Conservation (phyloP, 2,797 vertebrate genomes). For the Platalea minor region DNA sequence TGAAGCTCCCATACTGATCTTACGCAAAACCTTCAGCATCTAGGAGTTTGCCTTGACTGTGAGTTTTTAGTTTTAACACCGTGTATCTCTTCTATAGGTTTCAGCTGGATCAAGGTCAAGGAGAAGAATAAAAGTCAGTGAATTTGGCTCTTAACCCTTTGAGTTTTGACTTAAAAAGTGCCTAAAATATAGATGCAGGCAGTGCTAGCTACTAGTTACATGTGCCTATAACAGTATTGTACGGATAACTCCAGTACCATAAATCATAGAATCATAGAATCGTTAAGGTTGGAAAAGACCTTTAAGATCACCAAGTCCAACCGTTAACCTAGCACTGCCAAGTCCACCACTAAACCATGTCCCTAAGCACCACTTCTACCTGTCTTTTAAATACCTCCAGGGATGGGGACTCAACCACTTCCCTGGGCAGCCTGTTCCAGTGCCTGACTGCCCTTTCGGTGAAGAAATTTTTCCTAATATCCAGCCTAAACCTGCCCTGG, state of each 20-base stretch:
- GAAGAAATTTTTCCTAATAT: no score
- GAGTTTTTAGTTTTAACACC: background rate
- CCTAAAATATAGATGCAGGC: background rate
- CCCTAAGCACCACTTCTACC: no score
- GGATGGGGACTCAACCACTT: no score
- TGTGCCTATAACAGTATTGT: background rate
- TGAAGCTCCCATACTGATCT: conserved; percentile 16
- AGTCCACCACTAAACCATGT: no score
- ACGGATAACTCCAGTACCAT: background rate
- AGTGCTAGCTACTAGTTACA: background rate
- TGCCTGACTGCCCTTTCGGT: no score
- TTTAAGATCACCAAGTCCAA: no score
- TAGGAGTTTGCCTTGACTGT: background rate
- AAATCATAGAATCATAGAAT: no score
- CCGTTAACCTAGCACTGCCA: no score
- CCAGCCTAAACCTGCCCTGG: no score
- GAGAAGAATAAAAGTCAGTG: background rate
- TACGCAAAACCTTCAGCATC: background rate
- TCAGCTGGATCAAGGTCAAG: background rate
- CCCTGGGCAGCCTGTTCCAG: no score
- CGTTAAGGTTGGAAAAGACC: no score
- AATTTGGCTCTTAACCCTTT: background rate
- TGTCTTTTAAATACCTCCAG: no score
- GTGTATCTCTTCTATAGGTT: background rate
- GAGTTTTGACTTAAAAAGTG: background rate